Evolutionary conservation across 2,113 vertebrate genomes (phyloP), one percentile per base, ranked within the genome.

Genomic region (Sialia sialis): DNA sequence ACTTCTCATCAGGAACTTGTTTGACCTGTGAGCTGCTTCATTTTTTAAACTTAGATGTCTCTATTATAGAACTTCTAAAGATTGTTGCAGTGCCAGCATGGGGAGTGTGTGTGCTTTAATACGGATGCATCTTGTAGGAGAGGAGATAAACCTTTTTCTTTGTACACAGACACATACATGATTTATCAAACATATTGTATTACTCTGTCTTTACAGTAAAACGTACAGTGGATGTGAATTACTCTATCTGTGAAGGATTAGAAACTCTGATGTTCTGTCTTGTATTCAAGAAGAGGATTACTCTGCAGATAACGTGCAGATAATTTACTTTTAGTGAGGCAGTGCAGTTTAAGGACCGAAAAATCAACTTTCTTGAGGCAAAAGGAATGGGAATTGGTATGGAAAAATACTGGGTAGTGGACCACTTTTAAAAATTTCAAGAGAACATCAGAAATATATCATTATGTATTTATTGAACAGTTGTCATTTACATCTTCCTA

Each of bases 21-120:
- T 95, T 95, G 94, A 96, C 96, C 94, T 91, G 78, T 92, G 91
- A 75, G 62, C 80, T 43, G 79, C 87, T 96, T 95, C 89, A 82
- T 94, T 91, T 94, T 90, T 94, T 95, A 93, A 92, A 87, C 69
- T 80, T 87, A 12, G 84, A 96, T 90, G 72, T 94, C 80, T 97
- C 90, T 92, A 86, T 96, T 55, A 79, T 16, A 80, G 90, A 96
- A 90, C 74, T 97, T 96, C 36, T 73, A 68, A 93, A 93, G 81
- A 84, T 68, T 43, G 52, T 77, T 90, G 78, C 51, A 16, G 41
- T 68, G 87, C 73, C 38, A 89, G 76, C 55, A 67, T 32, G 49
- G 79, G 63, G 81, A 82, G 16, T 4, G 63, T 46, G 69, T 29
- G 75, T 6, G 7, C 89, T 95, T 84, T 72, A 96, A 85, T 62